Base-by-base conservation (phyloP, 2,113 vertebrate species). In the Leptosomus discolor region DNA sequence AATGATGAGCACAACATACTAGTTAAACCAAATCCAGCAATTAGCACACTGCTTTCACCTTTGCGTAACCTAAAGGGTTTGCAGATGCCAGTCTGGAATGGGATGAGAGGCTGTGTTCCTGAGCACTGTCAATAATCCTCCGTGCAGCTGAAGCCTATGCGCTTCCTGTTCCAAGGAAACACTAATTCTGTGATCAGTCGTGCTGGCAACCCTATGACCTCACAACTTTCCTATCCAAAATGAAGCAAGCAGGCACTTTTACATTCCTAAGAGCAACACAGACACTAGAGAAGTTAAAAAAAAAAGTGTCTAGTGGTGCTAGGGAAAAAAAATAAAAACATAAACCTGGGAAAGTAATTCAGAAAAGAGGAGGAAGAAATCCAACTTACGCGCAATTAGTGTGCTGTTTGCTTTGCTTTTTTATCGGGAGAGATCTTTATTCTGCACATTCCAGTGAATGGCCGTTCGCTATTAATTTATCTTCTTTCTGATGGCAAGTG, bases 381-480 rank as follows among this genome's bases (percentile, higher is more conserved):
- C 29, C 64, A 77, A n/a, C 6, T 68, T 74, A 22, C 76, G 70
- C 69, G 29, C 56, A 74, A 93, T 69, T 78, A 65, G 46, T 46
- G 32, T 71, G 27, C 80, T 94, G 73, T 76, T 85, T 94, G 78
- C 79, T 96, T 95, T 88, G 48, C 68, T 65, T 60, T 76, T 61
- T 68, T 82, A 91, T 75, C 3, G 0, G 46, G 64, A 80, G 73
- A 34, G 69, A 94, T 75, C 93, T 92, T 88, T 92, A 92, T 90
- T 94, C 92, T 90, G 73, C 46, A 92, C 88, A 93, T 91, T 94
- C 89, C 92, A 85, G 45, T 68, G 50, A 77, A 82, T 56, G 82
- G 76, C 68, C 71, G 51, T 82, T 94, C 2, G 0, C 85, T 89
- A 82, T 63, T 94, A 77, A 95, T 95, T 89, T 88, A 73, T 95